A percentile compares a stretch with the other conserved stretches of the same genome.
phyloP scores from a whole-genome alignment of 1,140 invertebrate genomes.

The Drosophila pseudoananassae region DNA sequence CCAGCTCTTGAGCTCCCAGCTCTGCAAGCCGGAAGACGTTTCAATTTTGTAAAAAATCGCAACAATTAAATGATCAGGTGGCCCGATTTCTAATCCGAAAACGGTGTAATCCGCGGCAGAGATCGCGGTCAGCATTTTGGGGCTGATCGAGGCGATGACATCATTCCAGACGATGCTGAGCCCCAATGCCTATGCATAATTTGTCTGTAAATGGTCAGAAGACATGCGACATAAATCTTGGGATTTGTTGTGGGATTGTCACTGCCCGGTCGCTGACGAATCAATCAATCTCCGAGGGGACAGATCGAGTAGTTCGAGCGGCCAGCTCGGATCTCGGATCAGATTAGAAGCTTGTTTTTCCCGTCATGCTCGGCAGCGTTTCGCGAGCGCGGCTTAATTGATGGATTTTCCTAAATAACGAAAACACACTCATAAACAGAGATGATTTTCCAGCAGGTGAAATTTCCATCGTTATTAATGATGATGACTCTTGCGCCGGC shows the following conservation, averaged over 20 bases:
- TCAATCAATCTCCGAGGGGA: constrained; percentile 59
- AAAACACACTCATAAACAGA: constrained; percentile 50
- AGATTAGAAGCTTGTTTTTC: constrained; percentile 55
- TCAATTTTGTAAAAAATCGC: constrained; percentile 78
- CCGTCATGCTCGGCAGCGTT: constrained; percentile 31
- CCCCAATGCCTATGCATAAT: constrained; percentile 62
- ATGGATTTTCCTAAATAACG: constrained; percentile 75
- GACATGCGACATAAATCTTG: constrained; percentile 67
- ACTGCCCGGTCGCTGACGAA: constrained; percentile 56
- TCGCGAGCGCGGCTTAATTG: constrained; percentile 63
- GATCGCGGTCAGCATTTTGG: constrained; percentile 13
- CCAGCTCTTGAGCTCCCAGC: too few species aligned
- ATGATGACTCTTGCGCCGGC: constrained; percentile 72
- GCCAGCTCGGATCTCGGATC: constrained; percentile 13
- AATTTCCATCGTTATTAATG: constrained; percentile 78
- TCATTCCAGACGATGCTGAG: constrained; percentile 38
- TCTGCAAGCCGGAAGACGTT: constrained; percentile 74
- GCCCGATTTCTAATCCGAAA: constrained; percentile 60
- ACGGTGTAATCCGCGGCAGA: constrained; percentile 13
- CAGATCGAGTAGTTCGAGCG: constrained; percentile 48
- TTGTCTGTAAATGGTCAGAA: constrained; percentile 74
- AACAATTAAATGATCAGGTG: constrained; percentile 77
- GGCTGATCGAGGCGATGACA: constrained; percentile 48
- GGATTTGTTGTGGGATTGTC: constrained; percentile 61
- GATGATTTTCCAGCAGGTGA: constrained; percentile 75